A percentile compares a stretch with the other conserved stretches of the same genome.
These are phyloP conservation scores for Luidia sarsii DNA, from an alignment of 53 echinoderm and acorn worm genomes.

Conservation along the genomic window DNA sequence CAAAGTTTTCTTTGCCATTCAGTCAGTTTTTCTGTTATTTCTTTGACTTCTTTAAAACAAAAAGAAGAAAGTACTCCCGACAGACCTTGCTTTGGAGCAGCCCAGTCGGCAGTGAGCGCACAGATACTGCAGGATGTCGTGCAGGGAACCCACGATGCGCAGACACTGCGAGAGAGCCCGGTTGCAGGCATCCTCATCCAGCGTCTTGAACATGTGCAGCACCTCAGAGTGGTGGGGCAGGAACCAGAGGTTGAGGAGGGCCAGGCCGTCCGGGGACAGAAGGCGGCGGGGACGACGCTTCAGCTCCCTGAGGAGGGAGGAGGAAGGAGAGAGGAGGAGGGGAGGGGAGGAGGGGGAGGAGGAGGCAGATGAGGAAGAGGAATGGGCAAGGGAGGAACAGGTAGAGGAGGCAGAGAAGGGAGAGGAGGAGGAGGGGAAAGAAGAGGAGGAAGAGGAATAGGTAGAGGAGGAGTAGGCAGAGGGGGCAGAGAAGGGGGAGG, in stretches of 20 bases:
- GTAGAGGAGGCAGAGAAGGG: too few species aligned
- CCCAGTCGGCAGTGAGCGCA: slow-evolving; percentile 96
- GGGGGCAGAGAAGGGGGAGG: too few species aligned
- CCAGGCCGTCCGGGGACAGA: slow-evolving; percentile 76
- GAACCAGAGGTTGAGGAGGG: slow-evolving; percentile 91
- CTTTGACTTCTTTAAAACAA: too few species aligned
- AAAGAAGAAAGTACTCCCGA: neutral
- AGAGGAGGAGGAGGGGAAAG: too few species aligned
- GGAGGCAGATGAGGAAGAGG: too few species aligned
- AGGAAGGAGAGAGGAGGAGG: too few species aligned
- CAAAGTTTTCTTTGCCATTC: too few species aligned
- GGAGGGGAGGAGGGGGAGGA: too few species aligned
- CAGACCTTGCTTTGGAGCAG: slow-evolving; percentile 90
- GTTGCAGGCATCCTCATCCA: slow-evolving; percentile 85
- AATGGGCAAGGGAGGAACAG: too few species aligned
- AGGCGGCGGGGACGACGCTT: slow-evolving; percentile 90
- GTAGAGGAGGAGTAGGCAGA: too few species aligned
- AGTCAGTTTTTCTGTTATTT: too few species aligned
- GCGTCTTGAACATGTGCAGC: slow-evolving; percentile 85
- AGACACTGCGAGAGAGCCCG: slow-evolving; percentile 72
- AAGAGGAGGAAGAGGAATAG: too few species aligned
- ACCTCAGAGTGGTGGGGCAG: slow-evolving; percentile 93
- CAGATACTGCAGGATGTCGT: slow-evolving; percentile 94
- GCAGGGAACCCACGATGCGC: slow-evolving; percentile 74
- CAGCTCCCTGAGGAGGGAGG: slow-evolving; percentile 85